Evolutionary conservation across 2,113 vertebrate species (phyloP).

Genomic region (Choloepus hoffmanni): DNA sequence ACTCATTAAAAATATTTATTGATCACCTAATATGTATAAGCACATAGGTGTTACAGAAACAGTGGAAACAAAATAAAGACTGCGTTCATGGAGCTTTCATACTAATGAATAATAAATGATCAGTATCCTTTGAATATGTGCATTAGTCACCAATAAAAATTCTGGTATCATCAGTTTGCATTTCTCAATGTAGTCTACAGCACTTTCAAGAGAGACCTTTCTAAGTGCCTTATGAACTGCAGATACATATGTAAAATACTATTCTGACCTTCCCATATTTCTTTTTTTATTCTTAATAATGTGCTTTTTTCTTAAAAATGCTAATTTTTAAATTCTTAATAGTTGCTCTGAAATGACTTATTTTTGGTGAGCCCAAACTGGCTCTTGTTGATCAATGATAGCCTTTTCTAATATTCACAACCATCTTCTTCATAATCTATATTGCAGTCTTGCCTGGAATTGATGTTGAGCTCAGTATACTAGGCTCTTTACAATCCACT

Average conservation of each 20-base stretch:
- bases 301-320: too few species aligned
- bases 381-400: neutral
- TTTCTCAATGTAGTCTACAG: neutral
- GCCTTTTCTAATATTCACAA: slow-evolving; percentile 28
- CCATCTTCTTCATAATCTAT: neutral
- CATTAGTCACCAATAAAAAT: neutral
- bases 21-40: neutral
- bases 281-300: too few species aligned
- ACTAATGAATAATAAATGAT: neutral
- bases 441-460: neutral
- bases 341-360: slow-evolving; percentile 40
- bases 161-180: neutral
- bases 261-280: neutral
- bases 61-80: neutral
- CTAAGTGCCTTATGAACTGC: neutral
- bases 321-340: too few species aligned
- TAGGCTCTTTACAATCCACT: neutral
- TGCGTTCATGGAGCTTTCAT: neutral
- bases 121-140: neutral
- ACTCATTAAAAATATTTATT: neutral
- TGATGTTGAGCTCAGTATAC: neutral
- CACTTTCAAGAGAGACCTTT: neutral
- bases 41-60: neutral
- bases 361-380: neutral
- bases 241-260: neutral